These are phyloP conservation scores for Aurelia coerulea DNA, from an alignment of 30 jellyfish, hydroid and myxozoan genomes.

Conservation along the genomic window DNA sequence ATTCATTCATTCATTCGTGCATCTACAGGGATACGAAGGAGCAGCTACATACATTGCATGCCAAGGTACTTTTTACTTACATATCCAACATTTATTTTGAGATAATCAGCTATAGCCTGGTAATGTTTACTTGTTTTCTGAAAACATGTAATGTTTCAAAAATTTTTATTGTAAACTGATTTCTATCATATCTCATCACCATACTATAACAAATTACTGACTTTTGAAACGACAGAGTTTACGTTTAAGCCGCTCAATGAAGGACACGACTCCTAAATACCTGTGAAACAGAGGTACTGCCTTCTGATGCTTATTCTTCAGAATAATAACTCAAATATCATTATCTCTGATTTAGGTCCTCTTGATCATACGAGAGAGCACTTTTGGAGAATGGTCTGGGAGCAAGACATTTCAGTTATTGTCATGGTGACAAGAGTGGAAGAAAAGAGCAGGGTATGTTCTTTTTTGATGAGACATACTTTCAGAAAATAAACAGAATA, in stretches of 20 bases:
- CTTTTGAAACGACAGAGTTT: too few species aligned
- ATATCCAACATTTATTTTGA: neutral
- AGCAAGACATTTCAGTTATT: slow-evolving; percentile 63
- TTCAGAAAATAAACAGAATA: too few species aligned
- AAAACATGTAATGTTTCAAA: neutral
- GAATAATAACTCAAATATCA: too few species aligned
- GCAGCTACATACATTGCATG: slow-evolving; percentile 76
- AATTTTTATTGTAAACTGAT: too few species aligned
- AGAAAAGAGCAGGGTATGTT: slow-evolving; percentile 83
- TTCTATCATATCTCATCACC: too few species aligned
- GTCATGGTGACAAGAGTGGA: slow-evolving; percentile 83
- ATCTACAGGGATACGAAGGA: slow-evolving; percentile 68
- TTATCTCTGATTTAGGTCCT: slow-evolving; percentile 57
- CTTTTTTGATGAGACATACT: neutral
- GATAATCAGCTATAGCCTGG: neutral
- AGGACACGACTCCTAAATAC: too few species aligned
- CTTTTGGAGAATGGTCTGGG: slow-evolving; percentile 98
- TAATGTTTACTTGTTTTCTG: neutral
- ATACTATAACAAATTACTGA: too few species aligned
- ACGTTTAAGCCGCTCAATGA: too few species aligned
- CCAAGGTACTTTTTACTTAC: slow-evolving; percentile 63
- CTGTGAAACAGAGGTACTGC: too few species aligned
- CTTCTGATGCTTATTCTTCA: too few species aligned
- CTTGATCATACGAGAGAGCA: slow-evolving; percentile 80
- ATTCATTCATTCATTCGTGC: neutral